A percentile compares a stretch with the other conserved stretches of the same genome.
phyloP scores from a whole-genome alignment of 2,113 vertebrate species.

The Arizona elegans region DNA sequence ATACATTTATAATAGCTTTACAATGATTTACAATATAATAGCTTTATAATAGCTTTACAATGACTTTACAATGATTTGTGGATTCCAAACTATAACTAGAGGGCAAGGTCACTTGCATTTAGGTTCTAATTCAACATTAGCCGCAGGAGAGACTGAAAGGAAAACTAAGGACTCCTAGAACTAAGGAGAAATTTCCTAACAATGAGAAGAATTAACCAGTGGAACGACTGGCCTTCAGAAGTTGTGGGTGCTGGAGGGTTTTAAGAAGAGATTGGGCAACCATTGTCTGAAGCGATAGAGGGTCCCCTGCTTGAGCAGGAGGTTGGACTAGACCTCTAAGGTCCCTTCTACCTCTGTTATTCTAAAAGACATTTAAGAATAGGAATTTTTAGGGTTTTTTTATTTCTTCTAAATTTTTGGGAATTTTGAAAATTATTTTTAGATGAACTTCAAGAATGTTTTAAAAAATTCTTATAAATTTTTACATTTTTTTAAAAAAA shows the following conservation, averaged over 20 bases:
- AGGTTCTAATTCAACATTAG: neutral
- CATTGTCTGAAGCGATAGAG: neutral
- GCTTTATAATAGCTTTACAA: too few species aligned
- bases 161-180: neutral
- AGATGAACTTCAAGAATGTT: too few species aligned
- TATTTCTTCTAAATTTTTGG: too few species aligned
- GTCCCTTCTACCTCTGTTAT: too few species aligned
- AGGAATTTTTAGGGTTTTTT: too few species aligned
- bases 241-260: too few species aligned
- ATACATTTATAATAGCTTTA: neutral
- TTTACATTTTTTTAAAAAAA: too few species aligned
- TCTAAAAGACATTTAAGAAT: too few species aligned
- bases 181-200: neutral
- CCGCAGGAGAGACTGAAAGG: neutral
- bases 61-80: neutral
- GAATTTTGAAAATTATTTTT: too few species aligned
- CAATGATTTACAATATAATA: neutral
- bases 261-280: neutral
- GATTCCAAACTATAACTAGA: neutral
- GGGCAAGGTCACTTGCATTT: neutral
- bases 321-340: too few species aligned
- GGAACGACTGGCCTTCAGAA: neutral
- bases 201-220: neutral
- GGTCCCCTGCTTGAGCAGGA: too few species aligned
- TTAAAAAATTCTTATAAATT: too few species aligned